These are phyloP conservation scores for Crepidodera aurea DNA, from an alignment of 2,888 invertebrate genomes.

Conservation along the genomic window DNA sequence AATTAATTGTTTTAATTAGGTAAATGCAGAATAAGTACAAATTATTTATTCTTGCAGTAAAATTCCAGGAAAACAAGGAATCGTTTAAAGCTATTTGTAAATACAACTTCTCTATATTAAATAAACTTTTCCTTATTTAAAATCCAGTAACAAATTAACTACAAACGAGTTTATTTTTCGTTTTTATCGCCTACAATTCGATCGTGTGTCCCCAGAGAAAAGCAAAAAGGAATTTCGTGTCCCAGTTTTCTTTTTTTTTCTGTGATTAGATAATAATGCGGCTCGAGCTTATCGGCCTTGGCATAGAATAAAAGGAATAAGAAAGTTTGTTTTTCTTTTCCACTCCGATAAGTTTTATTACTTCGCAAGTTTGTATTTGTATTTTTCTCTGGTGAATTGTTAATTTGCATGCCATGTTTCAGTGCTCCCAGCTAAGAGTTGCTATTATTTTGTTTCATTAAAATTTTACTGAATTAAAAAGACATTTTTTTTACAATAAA, in stretches of 20 bases:
- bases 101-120: too few species aligned
- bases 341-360: constrained; percentile 21
- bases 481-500: too few species aligned
- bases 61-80: too few species aligned
- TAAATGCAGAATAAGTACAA: too few species aligned
- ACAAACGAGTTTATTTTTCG: neutral
- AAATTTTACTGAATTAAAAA: neutral
- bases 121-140: too few species aligned
- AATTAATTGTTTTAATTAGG: too few species aligned
- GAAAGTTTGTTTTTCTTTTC: constrained; percentile 17
- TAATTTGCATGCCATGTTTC: constrained; percentile 27
- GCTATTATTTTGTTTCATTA: neutral
- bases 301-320: constrained; percentile 11
- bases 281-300: constrained; percentile 17
- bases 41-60: too few species aligned
- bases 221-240: constrained; percentile 16
- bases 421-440: constrained; percentile 4
- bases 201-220: constrained; percentile 11
- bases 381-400: constrained; percentile 24
- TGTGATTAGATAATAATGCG: constrained; percentile 22
- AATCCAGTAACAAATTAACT: too few species aligned
- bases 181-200: neutral
- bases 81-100: too few species aligned
- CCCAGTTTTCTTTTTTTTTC: constrained; percentile 6
- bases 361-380: constrained; percentile 23